phyloP scores from a whole-genome alignment of 1,140 invertebrate genomes.

The Scaptodrosophila lebanonensis region DNA sequence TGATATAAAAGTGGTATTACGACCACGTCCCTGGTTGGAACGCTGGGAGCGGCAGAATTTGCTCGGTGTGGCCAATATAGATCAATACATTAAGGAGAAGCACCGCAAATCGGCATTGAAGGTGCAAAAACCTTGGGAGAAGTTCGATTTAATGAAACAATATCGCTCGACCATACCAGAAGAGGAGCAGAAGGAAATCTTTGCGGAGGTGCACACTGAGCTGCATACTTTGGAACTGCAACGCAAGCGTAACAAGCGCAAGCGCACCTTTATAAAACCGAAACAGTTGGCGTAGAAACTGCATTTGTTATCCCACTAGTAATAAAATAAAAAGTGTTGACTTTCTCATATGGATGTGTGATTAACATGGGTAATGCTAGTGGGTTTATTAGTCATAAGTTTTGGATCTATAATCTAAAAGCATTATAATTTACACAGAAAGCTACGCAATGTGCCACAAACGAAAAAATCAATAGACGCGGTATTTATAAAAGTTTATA shows the following conservation, averaged over 20 bases:
- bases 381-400: slow-evolving; percentile 58
- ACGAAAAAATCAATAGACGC: slow-evolving; percentile 81
- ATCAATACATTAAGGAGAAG: slow-evolving; percentile 80
- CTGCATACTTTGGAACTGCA: slow-evolving; percentile 84
- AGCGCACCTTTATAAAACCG: slow-evolving; percentile 82
- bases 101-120: slow-evolving; percentile 80
- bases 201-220: slow-evolving; percentile 87
- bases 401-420: slow-evolving; percentile 42
- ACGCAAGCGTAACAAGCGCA: slow-evolving; percentile 83
- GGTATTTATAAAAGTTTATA: slow-evolving; percentile 88
- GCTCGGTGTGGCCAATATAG: slow-evolving; percentile 85
- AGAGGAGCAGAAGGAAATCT: slow-evolving; percentile 92
- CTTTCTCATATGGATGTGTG: slow-evolving; percentile 15
- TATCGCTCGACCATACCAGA: slow-evolving; percentile 91
- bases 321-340: slow-evolving; percentile 35
- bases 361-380: slow-evolving; percentile 33
- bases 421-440: slow-evolving; percentile 62
- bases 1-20: slow-evolving; percentile 89
- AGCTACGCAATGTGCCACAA: not conserved
- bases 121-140: slow-evolving; percentile 87
- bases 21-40: slow-evolving; percentile 90
- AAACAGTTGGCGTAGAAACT: slow-evolving; percentile 78
- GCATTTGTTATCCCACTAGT: slow-evolving; percentile 44
- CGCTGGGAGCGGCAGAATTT: slow-evolving; percentile 90
- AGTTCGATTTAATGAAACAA: slow-evolving; percentile 95